Evolutionary conservation across 2,888 invertebrate genomes (phyloP), one percentile per base, ranked within the genome.

Genomic region (Agrotis exclamationis): DNA sequence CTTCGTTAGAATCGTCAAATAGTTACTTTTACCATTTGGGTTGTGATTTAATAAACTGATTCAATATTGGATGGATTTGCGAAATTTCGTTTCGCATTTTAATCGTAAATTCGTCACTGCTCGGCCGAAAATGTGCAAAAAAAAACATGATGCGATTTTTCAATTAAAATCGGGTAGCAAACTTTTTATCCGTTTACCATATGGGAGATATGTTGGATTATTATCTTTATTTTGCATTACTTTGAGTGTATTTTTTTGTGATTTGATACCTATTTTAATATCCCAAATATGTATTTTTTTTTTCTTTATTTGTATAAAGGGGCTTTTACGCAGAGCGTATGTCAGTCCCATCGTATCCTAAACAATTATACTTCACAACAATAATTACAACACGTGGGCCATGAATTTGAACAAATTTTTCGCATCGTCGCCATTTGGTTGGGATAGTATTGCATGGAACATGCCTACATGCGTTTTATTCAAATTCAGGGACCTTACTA

Each of bases 1-100:
- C 67, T 80, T 77, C 81, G 70, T 77, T 76, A 80, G 76, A 63
- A 80, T 85, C 65, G 71, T 63, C 74, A 80, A 78, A 85, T 83
- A 77, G 77, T 74, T 80, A 59, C 85, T 76, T 73, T 77, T 70
- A 63, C 72, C 56, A 74, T 85, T 74, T 57, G n/a, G 48, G 69
- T 72, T 79, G 60, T 53, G 73, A 79, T 74, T 79, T 56, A 54
- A 76, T 54, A 67, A 76, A 70, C 57, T 66, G 63, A 64, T 63
- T 70, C 57, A 77, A 81, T 77, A 79, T 72, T 67, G 72, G 64
- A 80, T 18, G 56, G 54, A 62, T 60, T 74, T 48, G 20, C 33
- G 24, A 74, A 67, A 68, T 70, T 78, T 59, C 48, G 59, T 45
- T 68, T 44, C 58, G 53, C n/a, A 63, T 71, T 60, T 71, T 60